phyloP scores from a whole-genome alignment of 2,113 vertebrate genomes.

The Paraplagusia blochii region DNA sequence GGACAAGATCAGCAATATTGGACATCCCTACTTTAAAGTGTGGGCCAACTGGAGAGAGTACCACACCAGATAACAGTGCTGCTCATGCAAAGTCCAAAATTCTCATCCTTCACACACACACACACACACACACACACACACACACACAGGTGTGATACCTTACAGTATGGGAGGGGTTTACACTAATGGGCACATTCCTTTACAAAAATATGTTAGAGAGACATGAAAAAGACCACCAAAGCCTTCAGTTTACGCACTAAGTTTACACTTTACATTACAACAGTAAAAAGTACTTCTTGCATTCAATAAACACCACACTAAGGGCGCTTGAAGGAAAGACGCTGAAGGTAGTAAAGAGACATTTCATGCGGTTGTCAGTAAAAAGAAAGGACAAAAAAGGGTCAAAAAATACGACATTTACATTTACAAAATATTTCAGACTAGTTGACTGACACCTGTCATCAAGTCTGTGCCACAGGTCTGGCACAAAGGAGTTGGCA shows the following conservation, averaged over 20 bases:
- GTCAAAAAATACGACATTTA: conserved; percentile 64
- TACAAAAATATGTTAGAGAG: conserved; percentile 57
- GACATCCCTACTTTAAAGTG: too few relatives aligned
- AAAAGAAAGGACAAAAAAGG: conserved; percentile 56
- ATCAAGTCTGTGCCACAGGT: conserved; percentile 68
- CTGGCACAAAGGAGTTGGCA: conserved; percentile 76
- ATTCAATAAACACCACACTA: conserved; percentile 77
- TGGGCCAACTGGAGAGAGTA: too few relatives aligned
- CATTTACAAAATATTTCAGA: conserved; percentile 78
- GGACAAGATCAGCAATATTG: too few relatives aligned
- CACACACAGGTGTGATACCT: conserved; percentile 4
- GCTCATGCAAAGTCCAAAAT: too few relatives aligned
- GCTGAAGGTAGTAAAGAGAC: conserved; percentile 31
- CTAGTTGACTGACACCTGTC: conserved; percentile 72
- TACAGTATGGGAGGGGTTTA: conserved; percentile 37
- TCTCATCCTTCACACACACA: too few relatives aligned
- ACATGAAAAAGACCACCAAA: conserved; percentile 71
- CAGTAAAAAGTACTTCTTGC: conserved; percentile 82
- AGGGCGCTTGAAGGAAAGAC: conserved; percentile 49
- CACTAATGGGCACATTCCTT: conserved; percentile 60
- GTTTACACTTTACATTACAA: conserved; percentile 79
- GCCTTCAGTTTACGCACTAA: conserved; percentile 74
- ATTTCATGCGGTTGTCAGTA: conserved; percentile 77
- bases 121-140: too few relatives aligned
- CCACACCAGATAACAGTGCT: too few relatives aligned